Evolutionary conservation across 2,113 vertebrate species (phyloP), one percentile per base, ranked within the genome.

Genomic region (Toxotes chatareus): DNA sequence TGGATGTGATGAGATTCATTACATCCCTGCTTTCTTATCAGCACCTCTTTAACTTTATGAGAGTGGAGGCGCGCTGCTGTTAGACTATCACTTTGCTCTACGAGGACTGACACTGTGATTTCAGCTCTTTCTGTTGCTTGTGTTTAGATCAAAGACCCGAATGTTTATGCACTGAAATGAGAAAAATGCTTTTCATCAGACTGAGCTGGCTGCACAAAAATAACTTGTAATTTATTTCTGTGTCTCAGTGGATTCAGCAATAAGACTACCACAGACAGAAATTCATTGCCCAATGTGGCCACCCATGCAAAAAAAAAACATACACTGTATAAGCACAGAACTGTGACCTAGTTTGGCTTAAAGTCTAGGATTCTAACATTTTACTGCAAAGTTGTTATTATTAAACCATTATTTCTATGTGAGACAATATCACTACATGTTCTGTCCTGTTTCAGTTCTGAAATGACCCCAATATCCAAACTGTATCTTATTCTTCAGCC

Each of bases 101-200:
- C 38, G 46, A 74, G n/a, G 46, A 67, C 13, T 36, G 12, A 9
- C 36, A 55, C 21, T 16, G 59, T 46, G 17, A 14, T 62, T 40
- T 40, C 63, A 42, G 47, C 66, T 60, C 42, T 32, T 14, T 16
- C 36, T 66, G 51, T n/a, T 60, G 49, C 23, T n/a, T 32, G 23
- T 55, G 53, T 40, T 73, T 16, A 47, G 60, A 71, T 80, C 60
- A 71, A 53, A 66, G 67, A 53, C 47, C 61, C 27, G 56, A 61
- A 62, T 34, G 23, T 62, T 49, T 59, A 67, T 46, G 55, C 55
- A 16, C 2, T 67, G 23, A 62, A 73, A 85, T 14, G 55, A 72
- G n/a, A 72, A 61, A 76, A 72, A 34, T 9, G 5, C 12, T 59
- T 59, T 73, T 38, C 27, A 19, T 27, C 46, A 47, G 47, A 27